Evolutionary conservation across 2,113 vertebrate species (phyloP).

Genomic region (Sphyrna mokarran): DNA sequence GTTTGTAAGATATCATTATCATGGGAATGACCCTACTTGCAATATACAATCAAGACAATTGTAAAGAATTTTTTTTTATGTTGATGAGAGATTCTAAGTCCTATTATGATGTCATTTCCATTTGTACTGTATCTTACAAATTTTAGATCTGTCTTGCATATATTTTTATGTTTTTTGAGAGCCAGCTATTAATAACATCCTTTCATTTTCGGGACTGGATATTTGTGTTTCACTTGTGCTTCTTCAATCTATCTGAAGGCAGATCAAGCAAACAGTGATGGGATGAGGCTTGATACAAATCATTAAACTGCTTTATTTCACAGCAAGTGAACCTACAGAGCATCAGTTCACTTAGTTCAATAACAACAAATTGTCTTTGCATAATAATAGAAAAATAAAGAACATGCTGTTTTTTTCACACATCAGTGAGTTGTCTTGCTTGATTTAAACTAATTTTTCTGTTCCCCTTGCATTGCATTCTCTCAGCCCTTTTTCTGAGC

Average conservation of each 20-base stretch:
- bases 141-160: neutral
- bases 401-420: neutral
- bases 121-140: neutral
- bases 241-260: neutral
- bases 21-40: neutral
- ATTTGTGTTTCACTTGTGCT: conserved; percentile 8
- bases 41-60: neutral
- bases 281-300: neutral
- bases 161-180: neutral
- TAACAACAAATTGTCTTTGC: neutral
- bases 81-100: neutral
- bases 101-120: neutral
- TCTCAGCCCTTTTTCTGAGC: neutral
- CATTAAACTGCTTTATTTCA: neutral
- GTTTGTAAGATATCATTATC: neutral
- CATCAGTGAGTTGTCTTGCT: neutral
- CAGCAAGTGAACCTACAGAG: neutral
- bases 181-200: neutral
- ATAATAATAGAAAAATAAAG: conserved; percentile 13
- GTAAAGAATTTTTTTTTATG: neutral
- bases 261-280: neutral
- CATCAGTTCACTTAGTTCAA: neutral
- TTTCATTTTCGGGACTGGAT: neutral
- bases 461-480: neutral
- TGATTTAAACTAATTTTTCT: neutral